phyloP scores from a whole-genome alignment of 2,113 vertebrate genomes.

The Elanus axillaris region DNA sequence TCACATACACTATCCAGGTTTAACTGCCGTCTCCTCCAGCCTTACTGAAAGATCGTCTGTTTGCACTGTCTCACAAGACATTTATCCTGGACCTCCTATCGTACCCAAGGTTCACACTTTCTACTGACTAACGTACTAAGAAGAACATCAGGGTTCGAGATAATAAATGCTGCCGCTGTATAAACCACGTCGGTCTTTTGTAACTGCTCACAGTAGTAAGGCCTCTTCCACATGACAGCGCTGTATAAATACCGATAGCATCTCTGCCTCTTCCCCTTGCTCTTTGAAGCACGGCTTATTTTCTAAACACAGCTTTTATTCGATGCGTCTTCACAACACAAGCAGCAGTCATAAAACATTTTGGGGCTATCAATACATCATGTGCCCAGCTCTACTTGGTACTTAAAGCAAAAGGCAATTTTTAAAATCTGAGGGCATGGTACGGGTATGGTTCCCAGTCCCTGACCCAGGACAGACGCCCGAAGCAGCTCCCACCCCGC shows the following conservation, averaged over 20 bases:
- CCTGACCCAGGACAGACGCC: background rate
- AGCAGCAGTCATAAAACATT: background rate
- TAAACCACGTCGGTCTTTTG: background rate
- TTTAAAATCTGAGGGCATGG: background rate
- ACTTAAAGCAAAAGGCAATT: background rate
- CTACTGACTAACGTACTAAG: background rate
- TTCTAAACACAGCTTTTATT: background rate
- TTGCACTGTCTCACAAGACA: background rate
- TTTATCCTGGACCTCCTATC: background rate
- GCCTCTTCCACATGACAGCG: background rate
- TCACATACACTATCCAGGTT: background rate
- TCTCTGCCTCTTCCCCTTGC: background rate
- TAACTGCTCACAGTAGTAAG: background rate
- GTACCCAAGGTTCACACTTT: rapidly evolving
- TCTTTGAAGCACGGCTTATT: background rate
- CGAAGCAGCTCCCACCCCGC: background rate
- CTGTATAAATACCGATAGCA: background rate
- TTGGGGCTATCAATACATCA: background rate
- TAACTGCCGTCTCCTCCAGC: background rate
- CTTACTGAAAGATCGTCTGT: background rate
- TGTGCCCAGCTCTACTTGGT: background rate
- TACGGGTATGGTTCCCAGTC: rapidly evolving
- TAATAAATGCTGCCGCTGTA: background rate
- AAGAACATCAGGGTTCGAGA: rapidly evolving
- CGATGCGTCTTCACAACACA: background rate